Base-by-base conservation (phyloP, 1,140 invertebrate species). In the Cecropterus lyciades region DNA sequence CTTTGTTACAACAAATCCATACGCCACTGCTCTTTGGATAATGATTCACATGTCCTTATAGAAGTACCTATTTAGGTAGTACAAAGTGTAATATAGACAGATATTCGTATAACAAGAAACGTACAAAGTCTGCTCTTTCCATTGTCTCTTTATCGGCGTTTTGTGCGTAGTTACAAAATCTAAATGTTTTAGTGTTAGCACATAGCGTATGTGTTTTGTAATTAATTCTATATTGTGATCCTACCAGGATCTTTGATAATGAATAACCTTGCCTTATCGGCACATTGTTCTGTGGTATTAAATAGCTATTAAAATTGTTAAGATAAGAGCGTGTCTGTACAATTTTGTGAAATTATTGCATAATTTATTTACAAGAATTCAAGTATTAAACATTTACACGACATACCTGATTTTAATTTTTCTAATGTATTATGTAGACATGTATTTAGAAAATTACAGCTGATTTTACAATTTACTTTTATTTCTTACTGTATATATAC, bases 121-220 rank as follows among this genome's bases (percentile, higher is more conserved):
- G 56, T 65, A 69, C 71, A 71, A 73, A 67, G 69, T 72, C 62
- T 67, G 30, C 49, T 56, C 46, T 62, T 57, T 71, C 70, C 71
- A 75, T 79, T 76, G 75, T 82, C 55, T 70, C 59, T 69, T 74
- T 75, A 75, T 74, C 69, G 65, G 57, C 69, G 66, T 71, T 70
- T 46, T 45, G 51, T 59, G 53, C 20, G 40, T 55, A 14, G 60
- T 78, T 73, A 78, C 70, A 64, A 75, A 78, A 70, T 59, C n/a
- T 33, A 33, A 33, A 1, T 33, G 30, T 10, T 33, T 33, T 9
- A 49, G 11, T 24, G 16, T 49, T 49, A 49, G 8, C 11, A 52
- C 49, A 52, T n/a, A 16, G 33, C n/a, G 27, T 53, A 53, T 6
- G 10, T 65, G 59, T 62, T 63, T 70, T 52, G 24, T 72, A 53